These are phyloP conservation scores for Salvator merianae DNA, from an alignment of 2,113 vertebrate species.

Conservation along the genomic window DNA sequence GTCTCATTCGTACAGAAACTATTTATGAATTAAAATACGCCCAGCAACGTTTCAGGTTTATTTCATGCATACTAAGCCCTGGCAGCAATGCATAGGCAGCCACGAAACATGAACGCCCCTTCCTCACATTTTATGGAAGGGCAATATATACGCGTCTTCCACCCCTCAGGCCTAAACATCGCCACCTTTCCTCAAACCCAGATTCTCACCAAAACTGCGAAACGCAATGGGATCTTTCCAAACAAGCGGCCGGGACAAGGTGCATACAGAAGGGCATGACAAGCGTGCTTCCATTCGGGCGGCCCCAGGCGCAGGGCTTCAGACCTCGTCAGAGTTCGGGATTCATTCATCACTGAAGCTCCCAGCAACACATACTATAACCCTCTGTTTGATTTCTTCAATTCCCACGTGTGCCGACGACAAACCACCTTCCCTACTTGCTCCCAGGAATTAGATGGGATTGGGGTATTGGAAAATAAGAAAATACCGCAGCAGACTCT, in stretches of 20 bases:
- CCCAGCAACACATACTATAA: too few species aligned
- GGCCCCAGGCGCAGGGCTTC: slow-evolving; percentile 71
- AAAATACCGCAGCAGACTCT: too few species aligned
- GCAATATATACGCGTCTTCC: background rate
- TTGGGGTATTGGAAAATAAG: too few species aligned
- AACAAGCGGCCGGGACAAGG: slow-evolving; percentile 81
- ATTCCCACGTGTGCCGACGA: too few species aligned
- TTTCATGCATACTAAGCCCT: background rate
- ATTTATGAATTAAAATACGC: too few species aligned
- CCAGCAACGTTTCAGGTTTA: background rate
- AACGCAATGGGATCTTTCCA: slow-evolving; percentile 77
- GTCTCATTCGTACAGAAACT: too few species aligned
- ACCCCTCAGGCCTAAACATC: background rate
- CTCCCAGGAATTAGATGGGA: too few species aligned
- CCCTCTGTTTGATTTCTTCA: background rate
- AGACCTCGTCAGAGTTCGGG: slow-evolving; percentile 62
- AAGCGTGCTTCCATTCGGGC: slow-evolving; percentile 78
- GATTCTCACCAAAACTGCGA: slow-evolving; percentile 82
- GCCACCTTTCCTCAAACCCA: background rate
- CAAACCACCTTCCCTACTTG: too few species aligned
- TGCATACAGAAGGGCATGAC: slow-evolving; percentile 85
- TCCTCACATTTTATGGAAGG: background rate
- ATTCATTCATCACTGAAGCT: slow-evolving; percentile 30
- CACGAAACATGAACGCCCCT: too few species aligned
- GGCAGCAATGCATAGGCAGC: background rate